These are phyloP conservation scores for Porites lutea DNA, from an alignment of 64 coral and sea anemone species.

Conservation along the genomic window DNA sequence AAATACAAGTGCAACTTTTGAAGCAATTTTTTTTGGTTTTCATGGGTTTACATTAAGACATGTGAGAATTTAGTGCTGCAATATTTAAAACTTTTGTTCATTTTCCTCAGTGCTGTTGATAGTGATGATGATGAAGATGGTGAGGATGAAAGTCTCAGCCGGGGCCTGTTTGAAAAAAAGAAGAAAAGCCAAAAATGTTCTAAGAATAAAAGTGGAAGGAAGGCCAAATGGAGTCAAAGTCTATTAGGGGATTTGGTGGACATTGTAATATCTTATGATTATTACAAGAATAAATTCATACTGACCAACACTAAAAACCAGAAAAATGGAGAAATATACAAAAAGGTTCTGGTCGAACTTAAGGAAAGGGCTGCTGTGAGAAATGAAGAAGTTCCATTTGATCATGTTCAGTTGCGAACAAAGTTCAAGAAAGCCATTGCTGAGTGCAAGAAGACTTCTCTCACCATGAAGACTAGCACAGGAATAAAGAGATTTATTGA, in stretches of 20 bases:
- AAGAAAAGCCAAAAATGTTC: background rate
- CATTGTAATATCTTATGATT: slow-evolving; percentile 10
- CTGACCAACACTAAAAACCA: slow-evolving; percentile 63
- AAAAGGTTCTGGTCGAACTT: slow-evolving; percentile 19
- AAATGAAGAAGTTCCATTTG: slow-evolving; percentile 51
- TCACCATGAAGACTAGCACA: slow-evolving; percentile 71
- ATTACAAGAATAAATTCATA: slow-evolving; percentile 56
- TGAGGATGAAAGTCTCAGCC: background rate
- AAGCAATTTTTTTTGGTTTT: too few relatives aligned
- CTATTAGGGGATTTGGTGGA: slow-evolving; percentile 15
- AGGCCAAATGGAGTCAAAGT: slow-evolving; percentile 2
- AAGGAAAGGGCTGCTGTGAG: slow-evolving; percentile 43
- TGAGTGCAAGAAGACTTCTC: slow-evolving; percentile 61
- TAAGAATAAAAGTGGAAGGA: slow-evolving; percentile 10
- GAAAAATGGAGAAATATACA: slow-evolving; percentile 27
- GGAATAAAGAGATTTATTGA: slow-evolving; percentile 59
- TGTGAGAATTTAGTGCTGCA: too few relatives aligned
- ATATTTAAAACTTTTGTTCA: too few relatives aligned
- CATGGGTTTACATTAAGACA: too few relatives aligned
- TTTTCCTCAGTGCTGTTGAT: too few relatives aligned
- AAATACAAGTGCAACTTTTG: too few relatives aligned
- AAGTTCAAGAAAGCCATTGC: slow-evolving; percentile 72
- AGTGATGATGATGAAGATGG: background rate
- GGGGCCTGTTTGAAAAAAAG: background rate
- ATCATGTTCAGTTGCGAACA: slow-evolving; percentile 35